phyloP scores from a whole-genome alignment of 2,888 invertebrate genomes.

The Synergus japonicus region DNA sequence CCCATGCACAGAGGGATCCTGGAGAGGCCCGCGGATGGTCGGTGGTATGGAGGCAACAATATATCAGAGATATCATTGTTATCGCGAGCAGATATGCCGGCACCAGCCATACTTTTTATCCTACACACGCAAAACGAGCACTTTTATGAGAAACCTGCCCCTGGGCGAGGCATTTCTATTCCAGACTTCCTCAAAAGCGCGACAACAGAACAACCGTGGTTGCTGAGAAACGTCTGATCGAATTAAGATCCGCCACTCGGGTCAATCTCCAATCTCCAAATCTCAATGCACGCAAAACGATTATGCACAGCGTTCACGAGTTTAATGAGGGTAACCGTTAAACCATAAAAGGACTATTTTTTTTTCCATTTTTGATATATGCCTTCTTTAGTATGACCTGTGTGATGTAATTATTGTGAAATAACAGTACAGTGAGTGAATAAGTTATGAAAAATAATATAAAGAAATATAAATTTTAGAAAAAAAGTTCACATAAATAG shows the following conservation, averaged over 20 bases:
- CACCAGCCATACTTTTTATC: constrained; percentile 54
- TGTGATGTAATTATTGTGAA: too few relatives aligned
- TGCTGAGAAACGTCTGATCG: constrained; percentile 47
- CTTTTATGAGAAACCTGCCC: constrained; percentile 75
- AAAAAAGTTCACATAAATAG: too few relatives aligned
- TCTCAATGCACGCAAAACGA: constrained; percentile 39
- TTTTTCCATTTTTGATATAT: not conserved
- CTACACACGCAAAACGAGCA: constrained; percentile 70
- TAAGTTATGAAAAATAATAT: not conserved
- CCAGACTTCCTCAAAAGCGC: constrained; percentile 43
- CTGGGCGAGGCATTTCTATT: constrained; percentile 49
- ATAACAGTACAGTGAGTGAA: not conserved
- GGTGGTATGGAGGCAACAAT: constrained; percentile 64
- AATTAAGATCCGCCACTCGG: constrained; percentile 29
- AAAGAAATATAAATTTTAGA: too few relatives aligned
- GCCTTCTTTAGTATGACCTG: too few relatives aligned
- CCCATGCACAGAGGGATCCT: constrained; percentile 37
- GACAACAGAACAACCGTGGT: constrained; percentile 42
- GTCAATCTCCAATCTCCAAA: constrained; percentile 38
- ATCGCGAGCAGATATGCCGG: constrained; percentile 67
- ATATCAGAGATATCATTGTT: constrained; percentile 76
- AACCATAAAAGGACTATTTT: not conserved
- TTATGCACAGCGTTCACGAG: constrained; percentile 34
- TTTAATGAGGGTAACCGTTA: constrained; percentile 27
- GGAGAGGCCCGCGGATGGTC: constrained; percentile 34